Percentiles rank a stretch among this genome's conserved stretches.
These are phyloP conservation scores for Ceyx margarethae DNA, from an alignment of 2,113 vertebrate genomes.

Conservation along the genomic window DNA sequence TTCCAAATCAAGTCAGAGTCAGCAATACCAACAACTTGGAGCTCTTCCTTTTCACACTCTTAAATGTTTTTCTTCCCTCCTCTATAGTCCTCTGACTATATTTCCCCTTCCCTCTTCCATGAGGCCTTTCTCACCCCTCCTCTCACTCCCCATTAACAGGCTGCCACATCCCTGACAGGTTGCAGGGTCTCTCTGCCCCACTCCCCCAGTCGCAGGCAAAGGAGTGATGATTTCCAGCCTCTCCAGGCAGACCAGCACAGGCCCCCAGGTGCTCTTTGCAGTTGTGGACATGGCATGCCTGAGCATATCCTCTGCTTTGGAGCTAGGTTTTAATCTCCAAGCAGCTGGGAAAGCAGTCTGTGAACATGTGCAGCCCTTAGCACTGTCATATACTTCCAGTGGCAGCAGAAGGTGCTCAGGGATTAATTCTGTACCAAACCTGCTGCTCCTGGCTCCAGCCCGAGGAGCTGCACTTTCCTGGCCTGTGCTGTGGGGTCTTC, in stretches of 20 bases:
- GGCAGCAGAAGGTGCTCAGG: slow-evolving; percentile 14
- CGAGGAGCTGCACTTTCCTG: background rate
- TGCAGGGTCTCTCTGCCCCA: background rate
- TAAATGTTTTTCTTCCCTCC: background rate
- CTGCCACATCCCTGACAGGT: background rate
- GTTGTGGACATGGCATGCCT: accelerated
- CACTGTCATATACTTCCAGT: background rate
- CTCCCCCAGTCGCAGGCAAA: background rate
- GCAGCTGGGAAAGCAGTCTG: slow-evolving; percentile 38
- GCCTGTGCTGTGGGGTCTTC: background rate
- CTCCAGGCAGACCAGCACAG: background rate
- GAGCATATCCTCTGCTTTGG: background rate
- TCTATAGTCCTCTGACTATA: accelerated
- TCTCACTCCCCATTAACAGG: accelerated
- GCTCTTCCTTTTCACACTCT: background rate
- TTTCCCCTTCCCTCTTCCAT: background rate
- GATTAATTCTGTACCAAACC: slow-evolving; percentile 20
- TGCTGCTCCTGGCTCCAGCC: slow-evolving; percentile 38
- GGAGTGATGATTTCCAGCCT: background rate
- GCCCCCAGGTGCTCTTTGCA: background rate
- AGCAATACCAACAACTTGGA: background rate
- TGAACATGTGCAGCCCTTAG: slow-evolving; percentile 25
- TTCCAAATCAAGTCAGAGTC: slow-evolving; percentile 42
- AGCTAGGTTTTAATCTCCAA: background rate
- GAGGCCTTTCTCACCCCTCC: background rate